Percentiles rank a stretch among this genome's conserved stretches.
These are phyloP conservation scores for Drosophila formosana DNA, from an alignment of 2,888 invertebrate genomes.

Conservation along the genomic window DNA sequence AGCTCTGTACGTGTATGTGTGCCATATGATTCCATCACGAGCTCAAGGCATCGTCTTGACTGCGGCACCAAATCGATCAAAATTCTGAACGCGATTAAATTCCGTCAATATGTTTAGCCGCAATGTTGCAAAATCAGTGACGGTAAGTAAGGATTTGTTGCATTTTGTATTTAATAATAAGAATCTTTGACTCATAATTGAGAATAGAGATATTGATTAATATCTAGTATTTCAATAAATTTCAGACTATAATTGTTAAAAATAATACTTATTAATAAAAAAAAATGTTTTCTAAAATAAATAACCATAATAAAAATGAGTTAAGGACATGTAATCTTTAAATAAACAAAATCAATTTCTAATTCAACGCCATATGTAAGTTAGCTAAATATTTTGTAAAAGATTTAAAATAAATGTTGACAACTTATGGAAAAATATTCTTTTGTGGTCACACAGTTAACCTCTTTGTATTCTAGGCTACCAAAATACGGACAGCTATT, in stretches of 20 bases:
- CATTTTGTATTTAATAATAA: too few species aligned
- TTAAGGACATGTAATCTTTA: too few species aligned
- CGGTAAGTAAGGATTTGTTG: too few species aligned
- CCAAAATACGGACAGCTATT: conserved; percentile 8
- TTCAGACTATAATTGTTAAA: too few species aligned
- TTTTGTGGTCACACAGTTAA: conserved; percentile 33
- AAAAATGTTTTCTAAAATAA: too few species aligned
- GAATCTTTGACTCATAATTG: too few species aligned
- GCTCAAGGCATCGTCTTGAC: neutral
- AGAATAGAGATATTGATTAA: too few species aligned
- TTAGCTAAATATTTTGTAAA: neutral
- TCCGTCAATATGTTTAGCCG: neutral
- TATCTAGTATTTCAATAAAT: too few species aligned
- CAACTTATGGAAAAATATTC: neutral
- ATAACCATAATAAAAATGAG: too few species aligned
- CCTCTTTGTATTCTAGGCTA: neutral
- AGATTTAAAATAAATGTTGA: neutral
- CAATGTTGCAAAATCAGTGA: neutral
- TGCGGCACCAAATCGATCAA: neutral
- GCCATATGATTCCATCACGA: neutral
- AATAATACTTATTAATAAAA: too few species aligned
- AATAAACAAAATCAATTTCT: too few species aligned
- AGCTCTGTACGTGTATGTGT: neutral
- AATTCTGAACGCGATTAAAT: neutral
- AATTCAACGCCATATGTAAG: neutral